Evolutionary conservation across 2,888 invertebrate genomes (phyloP), one percentile per base, ranked within the genome.

Genomic region (Dendrolimus pini): DNA sequence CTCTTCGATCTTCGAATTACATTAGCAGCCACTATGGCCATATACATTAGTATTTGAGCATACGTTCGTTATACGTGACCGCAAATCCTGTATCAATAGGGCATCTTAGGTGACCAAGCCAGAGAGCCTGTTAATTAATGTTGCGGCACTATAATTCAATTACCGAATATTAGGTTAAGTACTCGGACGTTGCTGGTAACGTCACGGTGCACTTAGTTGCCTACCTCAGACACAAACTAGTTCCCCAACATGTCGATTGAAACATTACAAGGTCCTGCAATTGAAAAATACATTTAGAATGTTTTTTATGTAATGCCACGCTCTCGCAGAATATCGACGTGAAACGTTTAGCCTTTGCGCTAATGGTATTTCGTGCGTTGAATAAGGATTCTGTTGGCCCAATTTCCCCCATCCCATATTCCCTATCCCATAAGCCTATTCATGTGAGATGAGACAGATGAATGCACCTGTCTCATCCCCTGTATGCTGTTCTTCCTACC

Each of bases 141-240:
- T 83, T 78, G 78, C 76, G 81, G 82, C 74, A 74, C 69, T 70
- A 59, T 83, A 84, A 89, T 80, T 80, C 83, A 85, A 89, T 90
- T 83, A 88, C 77, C 74, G 80, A 84, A 85, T 87, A 89, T 89
- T 89, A 86, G 86, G 87, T 89, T 89, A 89, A 83, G 83, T 86
- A 85, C 83, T 85, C 74, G 71, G 77, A 68, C 77, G 78, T 75
- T 68, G 78, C 71, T 62, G 67, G 68, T 68, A 70, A 30, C 30
- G 30, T 30, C 76, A 67, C 74, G 75, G 74, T 78, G 84, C 88
- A 88, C 89, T 87, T 82, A 88, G 82, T 72, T 67, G 65, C 69
- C 67, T 70, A 71, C 61, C 64, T 73, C 66, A 75, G 75, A 80
- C 80, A 83, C 87, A 89, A 88, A 87, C 87, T 86, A 82, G 85